phyloP scores from a whole-genome alignment of 2,113 vertebrate species.

The Corythornis cristatus region DNA sequence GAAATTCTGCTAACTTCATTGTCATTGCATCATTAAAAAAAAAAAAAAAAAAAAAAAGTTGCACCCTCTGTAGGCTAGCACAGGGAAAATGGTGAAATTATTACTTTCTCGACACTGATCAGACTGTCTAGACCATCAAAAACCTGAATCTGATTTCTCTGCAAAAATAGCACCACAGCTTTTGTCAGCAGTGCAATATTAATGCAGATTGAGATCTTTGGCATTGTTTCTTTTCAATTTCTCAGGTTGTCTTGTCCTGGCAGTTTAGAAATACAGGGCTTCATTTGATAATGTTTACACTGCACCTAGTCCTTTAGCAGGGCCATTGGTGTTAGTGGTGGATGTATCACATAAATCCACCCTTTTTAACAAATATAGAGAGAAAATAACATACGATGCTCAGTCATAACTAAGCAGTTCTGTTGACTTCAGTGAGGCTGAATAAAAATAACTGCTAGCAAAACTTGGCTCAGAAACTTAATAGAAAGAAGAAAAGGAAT shows the following conservation, averaged over 20 bases:
- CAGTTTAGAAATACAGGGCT: not conserved
- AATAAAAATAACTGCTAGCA: not conserved
- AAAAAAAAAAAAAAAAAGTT: not conserved
- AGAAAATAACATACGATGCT: not conserved
- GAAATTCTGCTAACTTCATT: not conserved
- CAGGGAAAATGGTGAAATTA: not conserved
- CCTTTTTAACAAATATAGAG: not conserved
- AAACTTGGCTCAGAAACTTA: not conserved
- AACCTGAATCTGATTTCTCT: not conserved
- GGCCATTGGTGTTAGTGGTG: not conserved
- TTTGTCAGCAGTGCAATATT: not conserved
- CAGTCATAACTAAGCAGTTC: not conserved
- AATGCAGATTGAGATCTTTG: not conserved
- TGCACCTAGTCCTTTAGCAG: not conserved
- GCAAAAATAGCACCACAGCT: not conserved
- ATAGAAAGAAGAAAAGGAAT: not conserved
- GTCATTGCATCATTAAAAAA: not conserved
- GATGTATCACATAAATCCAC: not conserved
- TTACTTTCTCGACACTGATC: not conserved
- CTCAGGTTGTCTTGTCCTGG: not conserved
- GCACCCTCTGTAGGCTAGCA: not conserved
- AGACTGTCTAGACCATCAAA: not conserved
- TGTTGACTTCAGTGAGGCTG: not conserved
- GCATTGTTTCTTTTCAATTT: not conserved
- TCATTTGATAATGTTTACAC: not conserved